These are phyloP conservation scores for Pandemis heparana DNA, from an alignment of 2,888 invertebrate genomes.

Conservation along the genomic window DNA sequence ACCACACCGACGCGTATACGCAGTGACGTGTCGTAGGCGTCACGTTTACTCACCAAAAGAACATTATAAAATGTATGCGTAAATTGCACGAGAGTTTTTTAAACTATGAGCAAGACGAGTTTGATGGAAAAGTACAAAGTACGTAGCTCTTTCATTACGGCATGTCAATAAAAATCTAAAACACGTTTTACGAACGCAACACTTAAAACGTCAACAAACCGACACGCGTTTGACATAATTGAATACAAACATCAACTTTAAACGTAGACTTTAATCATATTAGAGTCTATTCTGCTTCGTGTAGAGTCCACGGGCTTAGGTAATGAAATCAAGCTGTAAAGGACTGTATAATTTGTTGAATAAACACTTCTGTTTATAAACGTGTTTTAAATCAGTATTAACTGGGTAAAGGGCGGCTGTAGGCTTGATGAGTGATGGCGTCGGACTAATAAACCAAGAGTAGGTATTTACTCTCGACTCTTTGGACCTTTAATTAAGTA, in stretches of 20 bases:
- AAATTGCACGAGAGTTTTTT: no score
- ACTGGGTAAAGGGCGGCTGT: constrained; percentile 12
- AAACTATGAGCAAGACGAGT: no score
- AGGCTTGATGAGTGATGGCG: background rate
- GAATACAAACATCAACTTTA: background rate
- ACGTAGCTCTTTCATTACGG: background rate
- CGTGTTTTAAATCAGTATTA: constrained; percentile 31
- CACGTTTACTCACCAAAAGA: no score
- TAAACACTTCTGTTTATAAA: constrained; percentile 46
- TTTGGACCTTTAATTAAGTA: no score
- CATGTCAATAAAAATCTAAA: background rate
- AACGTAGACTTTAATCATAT: background rate
- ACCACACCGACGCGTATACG: no score
- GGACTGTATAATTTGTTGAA: constrained; percentile 46
- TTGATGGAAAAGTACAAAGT: background rate
- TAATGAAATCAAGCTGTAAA: constrained; percentile 48
- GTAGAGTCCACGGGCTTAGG: constrained; percentile 34
- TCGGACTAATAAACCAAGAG: background rate
- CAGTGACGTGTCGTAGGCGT: no score
- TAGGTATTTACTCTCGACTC: background rate
- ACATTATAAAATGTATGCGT: no score
- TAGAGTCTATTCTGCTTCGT: constrained; percentile 8
- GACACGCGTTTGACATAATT: background rate
- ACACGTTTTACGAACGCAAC: background rate
- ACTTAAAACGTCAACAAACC: background rate